Base-by-base conservation (phyloP, 1,140 invertebrate species). In the Cotesia glomerata region DNA sequence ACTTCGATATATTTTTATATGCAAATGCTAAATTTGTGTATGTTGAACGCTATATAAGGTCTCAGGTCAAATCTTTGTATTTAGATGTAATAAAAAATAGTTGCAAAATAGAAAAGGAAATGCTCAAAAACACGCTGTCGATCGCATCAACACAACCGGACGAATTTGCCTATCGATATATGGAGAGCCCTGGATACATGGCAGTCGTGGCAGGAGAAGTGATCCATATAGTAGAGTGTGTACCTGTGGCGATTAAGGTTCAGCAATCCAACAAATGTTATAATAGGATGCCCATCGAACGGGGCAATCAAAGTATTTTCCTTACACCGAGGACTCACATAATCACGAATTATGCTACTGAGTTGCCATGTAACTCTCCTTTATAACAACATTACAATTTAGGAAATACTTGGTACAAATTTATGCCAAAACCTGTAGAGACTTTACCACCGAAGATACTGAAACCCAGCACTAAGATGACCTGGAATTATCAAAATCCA, bases 181-280 rank as follows among this genome's bases (percentile, higher is more conserved):
- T 80, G 73, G 73, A 75, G 51, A 70, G 64, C 5, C 74, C 76
- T 0, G 77, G 72, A 0, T 76, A 74, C 56, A 79, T 79, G 75
- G 76, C 73, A 0, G 35, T 71, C 0, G 26, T 71, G 0, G 56
- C 63, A 0, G 77, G 78, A 11, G 76, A 79, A 74, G 72, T 54
- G 8, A 49, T 75, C 3, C 69, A 72, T 49, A 35, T 79, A 0
- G 54, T 75, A 0, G 70, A 77, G 64, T 80, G 78, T 16, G 63
- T 77, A 14, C 74, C 75, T 0, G 45, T 76, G 0, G 54, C 71
- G 0, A 69, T 77, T 0, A 73, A 13, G 32, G 1, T 74, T 0
- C n/a, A 67, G 26, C 52, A 58, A 13, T 68, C 54, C 0, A 14
- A 77, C 8, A 39, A 76, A 64, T 79, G 76, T 73, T 79, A 76